Evolutionary conservation across 2,797 vertebrate genomes (phyloP).

Genomic region (Sphenodon punctatus): DNA sequence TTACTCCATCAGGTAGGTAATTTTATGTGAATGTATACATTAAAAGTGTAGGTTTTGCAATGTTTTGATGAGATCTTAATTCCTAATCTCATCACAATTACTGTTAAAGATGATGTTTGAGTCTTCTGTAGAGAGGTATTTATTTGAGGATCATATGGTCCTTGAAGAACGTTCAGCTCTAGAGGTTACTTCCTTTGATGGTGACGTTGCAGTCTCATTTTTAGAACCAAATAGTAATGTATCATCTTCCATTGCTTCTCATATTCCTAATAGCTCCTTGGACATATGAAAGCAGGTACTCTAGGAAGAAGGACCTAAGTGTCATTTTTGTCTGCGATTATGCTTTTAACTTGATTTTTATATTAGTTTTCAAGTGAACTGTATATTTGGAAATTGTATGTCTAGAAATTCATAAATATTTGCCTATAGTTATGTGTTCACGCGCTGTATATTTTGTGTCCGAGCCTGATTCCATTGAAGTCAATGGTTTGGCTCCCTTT

Average conservation of each 20-base stretch:
- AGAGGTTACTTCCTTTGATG: not conserved
- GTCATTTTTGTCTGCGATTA: not conserved
- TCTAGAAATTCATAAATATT: not conserved
- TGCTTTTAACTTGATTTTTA: not conserved
- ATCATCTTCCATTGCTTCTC: not conserved
- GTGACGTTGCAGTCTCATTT: conserved; percentile 19
- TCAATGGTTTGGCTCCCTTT: no score
- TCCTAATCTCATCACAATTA: not conserved
- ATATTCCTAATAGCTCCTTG: not conserved
- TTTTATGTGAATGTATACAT: not conserved
- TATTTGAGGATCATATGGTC: not conserved
- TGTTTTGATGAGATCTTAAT: not conserved
- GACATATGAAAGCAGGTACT: not conserved
- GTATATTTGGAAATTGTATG: not conserved
- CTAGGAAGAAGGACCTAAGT: not conserved
- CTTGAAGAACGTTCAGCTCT: not conserved
- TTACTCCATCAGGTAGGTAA: not conserved
- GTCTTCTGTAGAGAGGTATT: not conserved
- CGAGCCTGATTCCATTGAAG: not conserved
- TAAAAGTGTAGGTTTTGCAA: not conserved
- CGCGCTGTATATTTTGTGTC: not conserved
- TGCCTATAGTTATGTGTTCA: not conserved
- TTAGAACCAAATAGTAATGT: conserved; percentile 8
- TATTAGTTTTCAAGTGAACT: not conserved
- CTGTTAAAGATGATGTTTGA: not conserved